Conservation (phyloP, 2,797 vertebrate species). For the Hippocampus kuda region DNA sequence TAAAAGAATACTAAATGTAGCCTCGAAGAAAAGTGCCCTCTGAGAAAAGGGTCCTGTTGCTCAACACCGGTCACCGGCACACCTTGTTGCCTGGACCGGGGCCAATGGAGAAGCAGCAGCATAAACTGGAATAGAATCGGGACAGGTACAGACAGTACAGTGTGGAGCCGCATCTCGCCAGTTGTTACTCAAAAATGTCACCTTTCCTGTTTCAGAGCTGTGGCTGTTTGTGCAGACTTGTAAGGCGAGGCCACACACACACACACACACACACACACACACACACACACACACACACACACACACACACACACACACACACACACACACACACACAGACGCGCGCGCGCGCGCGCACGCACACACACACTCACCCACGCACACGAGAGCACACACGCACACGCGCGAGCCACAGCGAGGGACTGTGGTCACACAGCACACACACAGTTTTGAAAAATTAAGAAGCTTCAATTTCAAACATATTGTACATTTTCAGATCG, state of each 20-base stretch:
- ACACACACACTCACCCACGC: conserved; percentile 24
- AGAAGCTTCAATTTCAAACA: background rate
- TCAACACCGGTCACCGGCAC: conserved; percentile 48
- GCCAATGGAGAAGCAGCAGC: conserved; percentile 27
- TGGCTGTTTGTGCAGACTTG: conserved; percentile 70
- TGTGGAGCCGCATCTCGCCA: conserved; percentile 63
- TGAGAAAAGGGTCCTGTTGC: conserved; percentile 34
- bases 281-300: background rate
- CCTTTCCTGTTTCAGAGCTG: conserved; percentile 75
- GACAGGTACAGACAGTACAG: conserved; percentile 74
- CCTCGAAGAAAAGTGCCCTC: background rate
- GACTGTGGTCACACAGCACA: conserved; percentile 68
- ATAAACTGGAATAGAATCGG: conserved; percentile 21
- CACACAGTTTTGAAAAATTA: conserved; percentile 22
- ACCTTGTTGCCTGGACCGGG: conserved; percentile 51
- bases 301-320: conserved; percentile 19
- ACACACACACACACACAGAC: conserved; percentile 24
- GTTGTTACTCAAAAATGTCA: conserved; percentile 76
- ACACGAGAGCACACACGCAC: conserved; percentile 18
- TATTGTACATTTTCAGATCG: background rate
- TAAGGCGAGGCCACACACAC: conserved; percentile 63
- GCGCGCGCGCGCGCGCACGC: too few species aligned
- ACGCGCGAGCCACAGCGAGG: conserved; percentile 51
- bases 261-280: conserved; percentile 12
- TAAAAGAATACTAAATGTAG: too few species aligned